These are phyloP conservation scores for Rotaria socialis DNA, from an alignment of 2,888 invertebrate species.

Conservation along the genomic window DNA sequence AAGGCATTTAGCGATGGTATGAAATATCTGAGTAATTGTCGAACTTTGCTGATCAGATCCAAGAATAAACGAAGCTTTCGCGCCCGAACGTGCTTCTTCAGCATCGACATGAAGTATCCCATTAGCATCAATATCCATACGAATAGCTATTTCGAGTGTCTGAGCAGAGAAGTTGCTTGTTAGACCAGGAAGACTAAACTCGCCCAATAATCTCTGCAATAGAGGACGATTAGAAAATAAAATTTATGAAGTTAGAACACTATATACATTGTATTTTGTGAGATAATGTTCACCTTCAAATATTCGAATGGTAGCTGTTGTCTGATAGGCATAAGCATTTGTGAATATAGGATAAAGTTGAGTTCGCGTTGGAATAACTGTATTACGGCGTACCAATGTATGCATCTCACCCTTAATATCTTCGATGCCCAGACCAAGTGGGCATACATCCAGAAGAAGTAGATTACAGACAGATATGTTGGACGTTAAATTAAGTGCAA, in stretches of 20 bases:
- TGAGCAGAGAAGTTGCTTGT: not conserved
- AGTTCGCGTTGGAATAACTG: not conserved
- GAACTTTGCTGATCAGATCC: not conserved
- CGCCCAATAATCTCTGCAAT: not conserved
- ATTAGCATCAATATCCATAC: slow-evolving; percentile 18
- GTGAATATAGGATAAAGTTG: not conserved
- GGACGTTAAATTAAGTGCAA: not conserved
- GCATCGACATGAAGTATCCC: not conserved
- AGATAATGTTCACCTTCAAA: slow-evolving; percentile 23
- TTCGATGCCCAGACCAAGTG: not conserved
- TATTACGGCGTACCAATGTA: not conserved
- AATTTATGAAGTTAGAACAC: not conserved
- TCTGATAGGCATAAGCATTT: slow-evolving; percentile 32
- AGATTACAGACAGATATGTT: not conserved
- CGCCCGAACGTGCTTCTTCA: not conserved
- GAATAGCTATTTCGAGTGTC: not conserved
- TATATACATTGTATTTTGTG: slow-evolving; percentile 12
- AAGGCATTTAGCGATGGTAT: not conserved
- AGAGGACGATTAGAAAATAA: not conserved
- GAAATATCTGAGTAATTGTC: not conserved
- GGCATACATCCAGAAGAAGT: not conserved
- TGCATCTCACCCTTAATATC: not conserved
- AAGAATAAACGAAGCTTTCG: not conserved
- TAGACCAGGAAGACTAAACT: not conserved
- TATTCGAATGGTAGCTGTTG: not conserved